phyloP scores from a whole-genome alignment of 2,888 invertebrate genomes.

The Malacosoma neustria region DNA sequence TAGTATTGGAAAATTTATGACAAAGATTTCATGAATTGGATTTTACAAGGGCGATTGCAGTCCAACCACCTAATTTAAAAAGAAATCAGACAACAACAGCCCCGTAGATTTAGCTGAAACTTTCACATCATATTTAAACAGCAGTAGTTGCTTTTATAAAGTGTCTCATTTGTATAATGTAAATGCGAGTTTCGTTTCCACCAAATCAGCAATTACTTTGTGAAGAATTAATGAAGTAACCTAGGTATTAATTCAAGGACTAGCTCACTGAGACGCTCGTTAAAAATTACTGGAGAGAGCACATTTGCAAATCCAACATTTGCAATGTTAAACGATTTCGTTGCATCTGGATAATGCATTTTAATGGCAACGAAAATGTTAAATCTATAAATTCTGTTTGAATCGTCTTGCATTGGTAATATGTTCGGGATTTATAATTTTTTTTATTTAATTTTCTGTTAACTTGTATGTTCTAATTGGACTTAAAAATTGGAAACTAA shows the following conservation, averaged over 20 bases:
- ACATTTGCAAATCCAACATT: constrained; percentile 64
- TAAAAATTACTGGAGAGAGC: constrained; percentile 59
- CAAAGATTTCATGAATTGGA: no score
- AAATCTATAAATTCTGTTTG: constrained; percentile 44
- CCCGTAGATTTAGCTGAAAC: no score
- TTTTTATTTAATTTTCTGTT: background rate
- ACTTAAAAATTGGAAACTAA: background rate
- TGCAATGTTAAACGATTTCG: constrained; percentile 65
- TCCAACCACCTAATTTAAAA: no score
- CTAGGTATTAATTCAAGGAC: constrained; percentile 55
- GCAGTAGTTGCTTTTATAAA: no score
- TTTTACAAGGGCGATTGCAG: no score
- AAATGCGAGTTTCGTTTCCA: background rate
- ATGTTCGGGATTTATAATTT: background rate
- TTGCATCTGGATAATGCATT: constrained; percentile 70
- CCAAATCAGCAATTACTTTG: background rate
- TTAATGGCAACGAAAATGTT: constrained; percentile 71
- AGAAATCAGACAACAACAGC: no score
- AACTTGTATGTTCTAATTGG: background rate
- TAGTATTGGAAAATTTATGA: no score
- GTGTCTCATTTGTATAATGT: no score
- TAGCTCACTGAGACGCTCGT: constrained; percentile 51
- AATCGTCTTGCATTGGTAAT: background rate
- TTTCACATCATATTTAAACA: no score
- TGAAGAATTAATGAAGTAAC: background rate